Percentiles rank a stretch among this genome's conserved stretches.
phyloP scores from a whole-genome alignment of 2,797 vertebrate species.

The Eleutherodactylus coqui region DNA sequence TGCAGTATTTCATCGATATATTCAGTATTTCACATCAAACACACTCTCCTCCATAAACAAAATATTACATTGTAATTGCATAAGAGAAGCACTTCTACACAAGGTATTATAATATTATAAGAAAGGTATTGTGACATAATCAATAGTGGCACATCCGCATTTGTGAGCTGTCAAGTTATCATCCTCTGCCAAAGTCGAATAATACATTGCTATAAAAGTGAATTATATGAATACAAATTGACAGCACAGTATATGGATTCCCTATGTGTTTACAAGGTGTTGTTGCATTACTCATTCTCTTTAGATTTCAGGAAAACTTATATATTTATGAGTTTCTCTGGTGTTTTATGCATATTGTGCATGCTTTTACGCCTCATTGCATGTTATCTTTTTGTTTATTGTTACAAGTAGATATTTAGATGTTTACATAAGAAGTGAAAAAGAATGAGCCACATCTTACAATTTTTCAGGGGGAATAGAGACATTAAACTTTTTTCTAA shows the following conservation, averaged over 20 bases:
- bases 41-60: slow-evolving; percentile 11
- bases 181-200: background rate
- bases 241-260: background rate
- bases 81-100: background rate
- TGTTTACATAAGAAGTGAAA: no score
- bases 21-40: background rate
- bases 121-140: slow-evolving; percentile 19
- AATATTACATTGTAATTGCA: slow-evolving; percentile 19
- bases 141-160: slow-evolving; percentile 27
- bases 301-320: background rate
- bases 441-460: no score
- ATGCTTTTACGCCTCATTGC: no score
- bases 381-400: no score
- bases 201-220: slow-evolving; percentile 20
- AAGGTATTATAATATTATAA: slow-evolving; percentile 15
- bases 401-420: no score
- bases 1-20: background rate
- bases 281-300: background rate
- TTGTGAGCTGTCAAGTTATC: background rate
- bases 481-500: no score
- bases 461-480: no score
- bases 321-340: background rate
- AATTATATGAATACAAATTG: slow-evolving; percentile 18
- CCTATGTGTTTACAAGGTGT: background rate
- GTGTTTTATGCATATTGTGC: no score